Conservation (phyloP, 2,888 invertebrate genomes). For the Agrochola lota region DNA sequence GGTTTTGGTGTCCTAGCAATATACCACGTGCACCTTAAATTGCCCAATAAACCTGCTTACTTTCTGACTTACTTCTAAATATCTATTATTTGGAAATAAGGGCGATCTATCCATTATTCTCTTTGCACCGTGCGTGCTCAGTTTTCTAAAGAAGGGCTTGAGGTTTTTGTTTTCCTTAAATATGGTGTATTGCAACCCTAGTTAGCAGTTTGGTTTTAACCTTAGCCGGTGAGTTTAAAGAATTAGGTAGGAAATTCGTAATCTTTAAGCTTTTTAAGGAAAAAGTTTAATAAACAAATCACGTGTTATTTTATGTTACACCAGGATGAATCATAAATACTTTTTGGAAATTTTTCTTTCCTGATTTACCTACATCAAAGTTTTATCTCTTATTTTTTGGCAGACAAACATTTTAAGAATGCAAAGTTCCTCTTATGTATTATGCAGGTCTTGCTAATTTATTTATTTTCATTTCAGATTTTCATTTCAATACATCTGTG, state of each 20-base stretch:
- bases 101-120: not conserved
- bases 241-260: not conserved
- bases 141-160: not conserved
- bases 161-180: not conserved
- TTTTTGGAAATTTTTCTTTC: conserved; percentile 16
- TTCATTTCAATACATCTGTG: no score
- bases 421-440: not conserved
- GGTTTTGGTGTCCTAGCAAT: not conserved
- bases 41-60: not conserved
- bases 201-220: not conserved
- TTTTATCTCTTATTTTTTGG: conserved; percentile 4
- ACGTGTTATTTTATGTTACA: conserved; percentile 20
- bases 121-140: not conserved
- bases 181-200: not conserved
- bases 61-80: not conserved
- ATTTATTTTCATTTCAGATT: no score
- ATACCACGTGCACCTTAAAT: not conserved
- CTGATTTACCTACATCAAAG: conserved; percentile 3
- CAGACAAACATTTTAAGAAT: not conserved
- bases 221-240: not conserved
- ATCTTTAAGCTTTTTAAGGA: conserved; percentile 21
- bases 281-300: conserved; percentile 5
- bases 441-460: not conserved
- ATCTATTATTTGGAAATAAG: not conserved
- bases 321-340: conserved; percentile 24